Base-by-base conservation (phyloP, 1,140 invertebrate species). In the Drosophila orena region DNA sequence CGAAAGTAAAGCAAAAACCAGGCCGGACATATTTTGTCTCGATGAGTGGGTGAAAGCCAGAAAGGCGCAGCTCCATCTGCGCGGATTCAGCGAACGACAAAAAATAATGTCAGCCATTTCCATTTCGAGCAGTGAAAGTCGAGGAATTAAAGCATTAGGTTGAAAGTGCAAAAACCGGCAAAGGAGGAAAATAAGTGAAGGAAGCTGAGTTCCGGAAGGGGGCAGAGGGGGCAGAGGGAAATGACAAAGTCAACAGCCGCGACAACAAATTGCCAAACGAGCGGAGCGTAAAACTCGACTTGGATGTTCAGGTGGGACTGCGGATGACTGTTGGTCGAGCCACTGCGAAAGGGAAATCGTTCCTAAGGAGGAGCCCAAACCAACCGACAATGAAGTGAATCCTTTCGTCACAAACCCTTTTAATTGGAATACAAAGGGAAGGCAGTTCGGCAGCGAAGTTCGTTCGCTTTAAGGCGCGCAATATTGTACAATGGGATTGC, bases 191-290 rank as follows among this genome's bases (percentile, higher is more conserved):
- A 17, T n/a, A 35, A 42, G 37, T 10, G 14, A 42, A 34, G 24
- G n/a, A 6, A 43, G 27, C 38, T 30, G 15, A 30, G 44, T 55
- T 37, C 54, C 46, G 56, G 35, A 53, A 46, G 55, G 43, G 40
- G 40, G 61, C 24, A 64, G 77, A 46, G 55, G 43, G 40, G 40
- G 61, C 24, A 64, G 77, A 54, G 46, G 47, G 59, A 74, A 69
- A 70, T 57, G 54, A 42, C 64, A 86, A 81, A 86, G 81, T 80
- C 77, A 84, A 83, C 80, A 71, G 70, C 76, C 77, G 80, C 80
- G 80, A 79, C 83, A 81, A 81, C 81, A 77, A 85, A 85, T 86
- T 85, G 81, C 81, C 59, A 57, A 65, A 43, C 68, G 49, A 86
- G 44, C 81, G 53, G 55, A 85, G 60, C 81, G 62, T 79, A 72